Evolutionary conservation across 2,113 vertebrate species (phyloP), one percentile per base, ranked within the genome.

Genomic region (Rhagologus leucostigma): DNA sequence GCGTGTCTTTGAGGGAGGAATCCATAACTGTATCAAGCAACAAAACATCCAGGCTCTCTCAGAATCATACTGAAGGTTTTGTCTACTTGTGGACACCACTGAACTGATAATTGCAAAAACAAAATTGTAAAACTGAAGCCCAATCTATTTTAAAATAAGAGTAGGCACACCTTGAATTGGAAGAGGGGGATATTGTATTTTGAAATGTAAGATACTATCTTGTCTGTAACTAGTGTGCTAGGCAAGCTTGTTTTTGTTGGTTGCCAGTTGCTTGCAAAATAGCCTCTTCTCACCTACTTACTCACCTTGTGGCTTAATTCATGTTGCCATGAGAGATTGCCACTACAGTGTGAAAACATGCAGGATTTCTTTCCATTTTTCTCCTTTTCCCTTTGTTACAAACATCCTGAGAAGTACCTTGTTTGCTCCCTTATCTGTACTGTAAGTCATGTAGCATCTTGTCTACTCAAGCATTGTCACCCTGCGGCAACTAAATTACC

Each of bases 1-100:
- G 68, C 27, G 9, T 95, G 93, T 97, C 94, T 98, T 98, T 96
- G 91, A 97, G 97, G 95, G 96, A 95, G 95, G 85, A 97, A 95
- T 95, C 87, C 87, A 13, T 95, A 87, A 83, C 41, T 64, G 59
- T 87, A 97, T 83, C 56, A 95, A 98, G 94, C 94, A 93, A 50
- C 82, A 92, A 89, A 95, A 73, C 87, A 94, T 91, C 84, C 89
- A 91, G 90, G 94, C 97, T 87, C 83, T 94, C 84, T 94, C 26
- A 52, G 95, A 97, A 96, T 95, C 96, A 96, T 85, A 29, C 49
- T 93, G 94, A 94, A 91, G 95, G 78, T 96, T 97, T 95, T 90
- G 42, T 92, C 90, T 95, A 67, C 95, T 95, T 60, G 88, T 91
- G 96, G 97, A 94, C 90, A 89, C 65, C 92, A 78, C 41, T 87